These are phyloP conservation scores for Gasterosteus nipponicus DNA, from an alignment of 2,113 vertebrate species.

Conservation along the genomic window DNA sequence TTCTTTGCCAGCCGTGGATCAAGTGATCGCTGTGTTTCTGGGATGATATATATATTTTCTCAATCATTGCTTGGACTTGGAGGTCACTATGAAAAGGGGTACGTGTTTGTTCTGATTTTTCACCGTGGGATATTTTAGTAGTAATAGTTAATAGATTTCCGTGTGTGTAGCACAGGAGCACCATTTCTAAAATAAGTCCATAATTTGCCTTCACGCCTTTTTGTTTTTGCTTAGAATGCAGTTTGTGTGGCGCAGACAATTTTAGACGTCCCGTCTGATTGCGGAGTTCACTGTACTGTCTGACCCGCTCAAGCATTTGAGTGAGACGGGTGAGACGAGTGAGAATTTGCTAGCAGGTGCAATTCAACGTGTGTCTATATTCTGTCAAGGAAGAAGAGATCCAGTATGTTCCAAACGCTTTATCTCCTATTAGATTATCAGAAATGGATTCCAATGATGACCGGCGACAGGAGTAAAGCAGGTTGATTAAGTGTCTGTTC, in stretches of 20 bases:
- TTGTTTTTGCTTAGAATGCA: slow-evolving; percentile 11
- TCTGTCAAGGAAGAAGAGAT: not conserved
- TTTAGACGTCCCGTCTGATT: slow-evolving; percentile 50
- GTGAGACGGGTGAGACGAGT: slow-evolving; percentile 7
- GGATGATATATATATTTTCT: slow-evolving; percentile 4
- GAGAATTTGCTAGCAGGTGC: slow-evolving; percentile 29
- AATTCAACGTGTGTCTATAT: not conserved
- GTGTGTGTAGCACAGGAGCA: not conserved
- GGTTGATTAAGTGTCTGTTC: not conserved
- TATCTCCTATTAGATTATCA: not conserved
- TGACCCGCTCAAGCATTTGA: slow-evolving; percentile 50
- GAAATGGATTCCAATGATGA: not conserved
- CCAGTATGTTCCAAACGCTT: not conserved
- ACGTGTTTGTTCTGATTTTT: slow-evolving; percentile 5
- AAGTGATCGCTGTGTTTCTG: rapidly evolving
- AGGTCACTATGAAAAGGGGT: slow-evolving; percentile 54
- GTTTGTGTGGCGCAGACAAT: slow-evolving; percentile 25
- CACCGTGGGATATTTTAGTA: not conserved
- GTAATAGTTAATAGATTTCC: too few relatives aligned
- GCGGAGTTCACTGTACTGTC: slow-evolving; percentile 37
- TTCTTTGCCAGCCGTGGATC: not conserved
- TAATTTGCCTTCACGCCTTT: not conserved
- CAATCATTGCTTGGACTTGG: not conserved
- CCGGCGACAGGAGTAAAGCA: not conserved
- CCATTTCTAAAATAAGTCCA: slow-evolving; percentile 7